A percentile compares a stretch with the other conserved stretches of the same genome.
Conservation (phyloP, 2,888 invertebrate species). For the Platycheirus albimanus region DNA sequence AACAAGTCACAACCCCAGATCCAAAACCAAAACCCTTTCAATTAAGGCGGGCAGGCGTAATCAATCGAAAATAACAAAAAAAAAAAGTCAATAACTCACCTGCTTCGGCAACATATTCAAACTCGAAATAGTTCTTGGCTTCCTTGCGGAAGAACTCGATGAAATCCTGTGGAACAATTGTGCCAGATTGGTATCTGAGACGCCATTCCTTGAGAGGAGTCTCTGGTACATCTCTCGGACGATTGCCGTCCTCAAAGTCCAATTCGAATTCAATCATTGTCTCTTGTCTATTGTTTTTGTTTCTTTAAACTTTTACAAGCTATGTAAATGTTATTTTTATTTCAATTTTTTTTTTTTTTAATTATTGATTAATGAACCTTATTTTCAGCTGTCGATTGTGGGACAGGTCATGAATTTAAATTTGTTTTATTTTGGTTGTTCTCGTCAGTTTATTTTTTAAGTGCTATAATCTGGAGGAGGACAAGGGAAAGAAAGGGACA, state of each 20-base stretch:
- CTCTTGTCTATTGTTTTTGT: not conserved
- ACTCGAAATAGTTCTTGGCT: slow-evolving; percentile 81
- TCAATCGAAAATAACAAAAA: not conserved
- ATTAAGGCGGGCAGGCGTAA: no score
- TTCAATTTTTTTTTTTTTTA: not conserved
- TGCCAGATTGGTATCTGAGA: slow-evolving; percentile 80
- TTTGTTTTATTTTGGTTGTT: slow-evolving; percentile 4
- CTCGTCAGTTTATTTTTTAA: not conserved
- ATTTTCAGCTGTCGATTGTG: slow-evolving; percentile 3
- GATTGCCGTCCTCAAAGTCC: slow-evolving; percentile 56
- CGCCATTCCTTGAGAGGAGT: slow-evolving; percentile 82
- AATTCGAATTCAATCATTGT: slow-evolving; percentile 66
- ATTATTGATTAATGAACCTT: slow-evolving; percentile 1
- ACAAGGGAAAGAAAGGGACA: not conserved
- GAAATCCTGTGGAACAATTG: slow-evolving; percentile 79
- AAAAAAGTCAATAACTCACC: slow-evolving; percentile 77
- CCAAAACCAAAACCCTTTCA: no score
- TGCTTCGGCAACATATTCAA: slow-evolving; percentile 79
- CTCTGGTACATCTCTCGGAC: slow-evolving; percentile 69
- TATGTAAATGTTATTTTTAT: not conserved
- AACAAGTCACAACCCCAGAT: not conserved
- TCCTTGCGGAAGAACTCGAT: slow-evolving; percentile 80
- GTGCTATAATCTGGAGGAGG: not conserved
- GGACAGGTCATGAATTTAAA: slow-evolving; percentile 26
- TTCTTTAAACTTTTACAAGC: not conserved